A percentile compares a stretch with the other conserved stretches of the same genome.
phyloP scores from a whole-genome alignment of 2,888 invertebrate genomes.

The Harpagoxenus sublaevis region DNA sequence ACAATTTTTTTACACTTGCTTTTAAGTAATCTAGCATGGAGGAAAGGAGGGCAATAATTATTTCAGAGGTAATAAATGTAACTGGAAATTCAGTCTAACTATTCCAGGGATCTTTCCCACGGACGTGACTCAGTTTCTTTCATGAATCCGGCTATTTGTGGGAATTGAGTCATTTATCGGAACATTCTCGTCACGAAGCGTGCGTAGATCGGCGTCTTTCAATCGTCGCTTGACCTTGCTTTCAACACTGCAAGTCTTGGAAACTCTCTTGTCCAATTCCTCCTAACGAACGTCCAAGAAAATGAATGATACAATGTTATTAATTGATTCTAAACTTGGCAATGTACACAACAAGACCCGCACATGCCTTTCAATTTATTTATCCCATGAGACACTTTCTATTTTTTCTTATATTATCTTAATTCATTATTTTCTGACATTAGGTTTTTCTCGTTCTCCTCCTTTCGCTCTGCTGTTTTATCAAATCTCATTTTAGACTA shows the following conservation, averaged over 20 bases:
- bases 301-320: background rate
- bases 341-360: background rate
- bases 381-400: background rate
- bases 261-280: slow-evolving; percentile 12
- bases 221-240: slow-evolving; percentile 50
- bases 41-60: background rate
- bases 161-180: slow-evolving; percentile 58
- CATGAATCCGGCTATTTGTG: slow-evolving; percentile 45
- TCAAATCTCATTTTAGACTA: background rate
- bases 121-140: slow-evolving; percentile 55
- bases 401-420: background rate
- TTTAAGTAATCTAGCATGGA: too few relatives aligned
- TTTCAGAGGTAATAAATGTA: background rate
- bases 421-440: background rate
- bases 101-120: slow-evolving; percentile 50
- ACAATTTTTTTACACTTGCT: background rate
- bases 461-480: background rate
- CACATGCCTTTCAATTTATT: background rate
- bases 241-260: slow-evolving; percentile 29
- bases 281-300: background rate
- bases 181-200: slow-evolving; percentile 61
- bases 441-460: background rate
- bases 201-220: slow-evolving; percentile 48
- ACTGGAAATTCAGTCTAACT: slow-evolving; percentile 25
- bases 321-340: background rate